Evolutionary conservation across 2,113 vertebrate species (phyloP), one percentile per base, ranked within the genome.

Genomic region (Manacus vitellinus): DNA sequence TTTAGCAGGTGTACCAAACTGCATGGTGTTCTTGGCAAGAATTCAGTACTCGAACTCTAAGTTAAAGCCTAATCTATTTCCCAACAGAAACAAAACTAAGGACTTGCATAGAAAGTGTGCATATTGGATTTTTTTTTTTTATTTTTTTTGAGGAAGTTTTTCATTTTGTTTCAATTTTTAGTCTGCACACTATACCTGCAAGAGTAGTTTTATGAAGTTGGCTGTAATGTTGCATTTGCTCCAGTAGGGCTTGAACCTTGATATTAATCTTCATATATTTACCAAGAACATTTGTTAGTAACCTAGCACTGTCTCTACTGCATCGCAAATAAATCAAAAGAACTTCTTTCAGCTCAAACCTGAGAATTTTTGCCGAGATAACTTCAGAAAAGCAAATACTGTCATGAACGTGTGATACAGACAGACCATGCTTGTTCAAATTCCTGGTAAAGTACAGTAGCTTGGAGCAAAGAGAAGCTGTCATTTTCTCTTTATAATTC

Each of bases 351-450:
- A 85, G 54, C 87, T 94, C 0, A 0, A 94, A 66, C 59, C 51
- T 71, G 62, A 66, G 61, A 55, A 78, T 62, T 95, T 83, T 94
- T 92, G 43, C 71, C 4, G 47, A 89, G 78, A 92, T 88, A 91
- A 91, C 85, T 88, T 91, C 63, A 87, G 72, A 56, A 94, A 94
- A 91, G 78, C 78, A 95, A 96, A 95, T 89, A 85, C 23, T 85
- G 17, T 76, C 33, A 75, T 88, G 91, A 96, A 89, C 79, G 37
- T 51, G n/a, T 89, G 55, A 83, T 79, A 52, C 4, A 63, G 31
- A 52, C 3, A 7, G 35, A 16, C 75, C 47, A 25, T 92, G 95
- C 75, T 92, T 94, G 39, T 85, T 94, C 72, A 90, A 20, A 86
- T 54, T 88, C 55, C 92, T 87, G 72, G 59, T 85, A 81, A 88